Conservation (phyloP, 2,888 invertebrate species). For the Drosophila rubida region DNA sequence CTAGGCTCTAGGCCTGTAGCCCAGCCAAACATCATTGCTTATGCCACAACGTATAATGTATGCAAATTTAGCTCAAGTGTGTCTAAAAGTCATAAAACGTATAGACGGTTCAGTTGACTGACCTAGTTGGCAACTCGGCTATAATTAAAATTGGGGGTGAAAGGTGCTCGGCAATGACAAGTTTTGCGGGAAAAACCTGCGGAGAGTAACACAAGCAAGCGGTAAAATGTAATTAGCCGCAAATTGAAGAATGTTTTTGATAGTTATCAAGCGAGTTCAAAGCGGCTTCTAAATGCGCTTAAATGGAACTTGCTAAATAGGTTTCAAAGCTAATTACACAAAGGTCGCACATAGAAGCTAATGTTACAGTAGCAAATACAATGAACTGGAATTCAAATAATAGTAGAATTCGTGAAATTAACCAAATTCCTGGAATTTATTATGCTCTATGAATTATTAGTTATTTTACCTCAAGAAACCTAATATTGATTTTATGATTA, state of each 20-base stretch:
- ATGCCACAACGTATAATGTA: conserved; percentile 28
- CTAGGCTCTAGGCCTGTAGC: conserved; percentile 22
- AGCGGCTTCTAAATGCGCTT: background rate
- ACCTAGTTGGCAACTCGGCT: conserved; percentile 43
- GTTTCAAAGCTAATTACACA: background rate
- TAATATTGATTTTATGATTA: too few relatives aligned
- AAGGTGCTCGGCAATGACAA: background rate
- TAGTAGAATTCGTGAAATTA: too few relatives aligned
- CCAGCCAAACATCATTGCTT: conserved; percentile 8
- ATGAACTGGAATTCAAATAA: too few relatives aligned
- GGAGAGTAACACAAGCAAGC: background rate
- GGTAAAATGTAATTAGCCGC: conserved; percentile 4
- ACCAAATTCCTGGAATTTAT: too few relatives aligned
- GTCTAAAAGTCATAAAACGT: conserved; percentile 44
- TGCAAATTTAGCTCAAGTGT: conserved; percentile 68
- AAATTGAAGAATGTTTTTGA: background rate
- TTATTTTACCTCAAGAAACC: too few relatives aligned
- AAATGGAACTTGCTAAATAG: background rate
- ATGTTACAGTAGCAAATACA: too few relatives aligned
- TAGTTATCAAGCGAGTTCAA: background rate
- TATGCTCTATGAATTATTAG: too few relatives aligned
- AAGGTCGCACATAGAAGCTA: too few relatives aligned
- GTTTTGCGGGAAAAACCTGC: background rate
- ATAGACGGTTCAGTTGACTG: conserved; percentile 41
- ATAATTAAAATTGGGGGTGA: conserved; percentile 29